phyloP scores from a whole-genome alignment of 2,113 vertebrate genomes.

The Hiodon tergisus region DNA sequence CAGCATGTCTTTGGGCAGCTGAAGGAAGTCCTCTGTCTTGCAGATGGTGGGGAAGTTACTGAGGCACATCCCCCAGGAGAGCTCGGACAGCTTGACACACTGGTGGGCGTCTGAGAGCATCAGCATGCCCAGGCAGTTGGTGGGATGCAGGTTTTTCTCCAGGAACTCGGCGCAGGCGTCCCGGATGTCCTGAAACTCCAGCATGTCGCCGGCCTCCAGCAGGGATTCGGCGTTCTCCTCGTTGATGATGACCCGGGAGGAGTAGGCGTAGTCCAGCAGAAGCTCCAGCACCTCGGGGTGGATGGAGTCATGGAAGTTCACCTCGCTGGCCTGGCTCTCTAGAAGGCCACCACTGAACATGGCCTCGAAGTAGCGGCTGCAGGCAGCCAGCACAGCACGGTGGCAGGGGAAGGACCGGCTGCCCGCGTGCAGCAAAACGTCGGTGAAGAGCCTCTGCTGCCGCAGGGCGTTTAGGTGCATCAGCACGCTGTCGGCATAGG shows the following conservation, averaged over 20 bases:
- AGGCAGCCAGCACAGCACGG: constrained; percentile 71
- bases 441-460: constrained; percentile 70
- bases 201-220: constrained; percentile 75
- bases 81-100: constrained; percentile 70
- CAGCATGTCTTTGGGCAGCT: constrained; percentile 71
- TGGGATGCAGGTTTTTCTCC: constrained; percentile 71
- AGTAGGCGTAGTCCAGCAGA: constrained; percentile 75
- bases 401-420: constrained; percentile 72
- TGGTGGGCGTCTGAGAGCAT: constrained; percentile 72
- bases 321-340: constrained; percentile 72
- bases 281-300: constrained; percentile 76
- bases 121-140: constrained; percentile 76
- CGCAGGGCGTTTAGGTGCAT: constrained; percentile 72
- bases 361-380: constrained; percentile 77
- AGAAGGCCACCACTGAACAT: constrained; percentile 75
- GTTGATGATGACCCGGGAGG: constrained; percentile 72
- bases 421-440: constrained; percentile 69
- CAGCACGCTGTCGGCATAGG: constrained; percentile 68
- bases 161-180: constrained; percentile 76
- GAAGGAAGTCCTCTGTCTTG: constrained; percentile 74
- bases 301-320: constrained; percentile 71
- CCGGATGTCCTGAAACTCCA: constrained; percentile 78
- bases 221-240: constrained; percentile 77
- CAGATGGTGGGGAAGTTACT: constrained; percentile 74
- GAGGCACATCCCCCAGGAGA: constrained; percentile 76